Conservation (phyloP, 1,140 invertebrate genomes). For the Philopotamus ludificatus region DNA sequence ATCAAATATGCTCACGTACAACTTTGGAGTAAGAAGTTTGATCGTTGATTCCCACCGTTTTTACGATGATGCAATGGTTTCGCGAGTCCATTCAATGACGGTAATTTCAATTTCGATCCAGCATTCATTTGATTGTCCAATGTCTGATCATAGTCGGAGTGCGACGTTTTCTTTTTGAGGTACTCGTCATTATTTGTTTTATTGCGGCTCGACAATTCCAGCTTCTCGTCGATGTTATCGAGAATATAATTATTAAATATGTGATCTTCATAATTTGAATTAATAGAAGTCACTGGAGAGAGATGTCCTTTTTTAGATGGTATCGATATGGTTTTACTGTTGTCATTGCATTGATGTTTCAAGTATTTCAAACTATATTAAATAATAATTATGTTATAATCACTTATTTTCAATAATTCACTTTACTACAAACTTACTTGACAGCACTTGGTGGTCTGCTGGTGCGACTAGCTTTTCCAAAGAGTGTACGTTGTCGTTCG, state of each 20-base stretch:
- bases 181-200: slow-evolving; percentile 19
- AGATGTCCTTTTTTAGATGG: slow-evolving; percentile 28
- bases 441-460: slow-evolving; percentile 76
- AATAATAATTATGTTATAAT: too few species aligned
- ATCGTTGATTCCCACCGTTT: slow-evolving; percentile 40
- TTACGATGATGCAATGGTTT: slow-evolving; percentile 52
- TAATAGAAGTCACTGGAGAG: slow-evolving; percentile 24
- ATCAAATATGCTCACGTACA: too few species aligned
- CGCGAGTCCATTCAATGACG: slow-evolving; percentile 50
- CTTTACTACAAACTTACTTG: slow-evolving; percentile 65
- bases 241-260: slow-evolving; percentile 27
- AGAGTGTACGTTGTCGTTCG: slow-evolving; percentile 70
- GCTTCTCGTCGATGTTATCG: slow-evolving; percentile 37
- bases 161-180: slow-evolving; percentile 9
- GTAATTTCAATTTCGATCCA: slow-evolving; percentile 48
- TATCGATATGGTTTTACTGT: slow-evolving; percentile 13
- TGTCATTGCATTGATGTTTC: slow-evolving; percentile 43
- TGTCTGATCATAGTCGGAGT: slow-evolving; percentile 19
- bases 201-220: slow-evolving; percentile 15
- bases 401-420: too few species aligned
- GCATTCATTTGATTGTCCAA: slow-evolving; percentile 39
- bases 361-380: slow-evolving; percentile 52
- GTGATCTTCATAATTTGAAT: slow-evolving; percentile 34
- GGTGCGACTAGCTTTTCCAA: slow-evolving; percentile 59
- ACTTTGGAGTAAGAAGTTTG: slow-evolving; percentile 21